phyloP scores from a whole-genome alignment of 2,113 vertebrate species.

The Falcunculus frontatus region DNA sequence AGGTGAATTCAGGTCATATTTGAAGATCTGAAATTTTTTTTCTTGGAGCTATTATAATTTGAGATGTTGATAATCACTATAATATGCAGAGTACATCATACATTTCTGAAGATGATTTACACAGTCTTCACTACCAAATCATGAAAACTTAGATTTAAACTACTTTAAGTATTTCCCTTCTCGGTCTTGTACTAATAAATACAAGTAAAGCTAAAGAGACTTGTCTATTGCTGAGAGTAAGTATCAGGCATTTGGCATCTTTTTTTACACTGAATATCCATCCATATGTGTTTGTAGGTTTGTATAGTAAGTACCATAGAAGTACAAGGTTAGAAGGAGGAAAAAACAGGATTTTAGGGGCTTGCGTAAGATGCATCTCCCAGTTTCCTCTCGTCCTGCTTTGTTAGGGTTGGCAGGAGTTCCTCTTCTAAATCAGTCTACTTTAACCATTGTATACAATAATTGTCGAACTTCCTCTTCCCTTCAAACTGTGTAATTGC shows the following conservation, averaged over 20 bases:
- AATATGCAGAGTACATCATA: neutral
- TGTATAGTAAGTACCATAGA: neutral
- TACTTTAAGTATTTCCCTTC: neutral
- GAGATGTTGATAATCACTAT: neutral
- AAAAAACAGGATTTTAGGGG: neutral
- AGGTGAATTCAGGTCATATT: neutral
- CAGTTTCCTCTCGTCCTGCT: neutral
- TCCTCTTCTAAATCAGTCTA: neutral
- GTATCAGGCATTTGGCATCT: neutral
- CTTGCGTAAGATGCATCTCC: neutral
- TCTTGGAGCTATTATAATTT: neutral
- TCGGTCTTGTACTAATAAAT: neutral
- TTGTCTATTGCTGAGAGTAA: neutral
- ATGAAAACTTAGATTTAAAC: neutral
- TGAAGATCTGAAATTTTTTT: neutral
- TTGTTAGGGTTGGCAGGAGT: conserved; percentile 5
- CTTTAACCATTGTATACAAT: conserved; percentile 8
- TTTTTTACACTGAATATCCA: neutral
- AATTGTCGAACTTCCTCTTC: neutral
- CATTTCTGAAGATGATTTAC: neutral
- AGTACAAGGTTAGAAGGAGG: neutral
- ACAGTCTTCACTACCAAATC: neutral
- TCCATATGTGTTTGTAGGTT: neutral
- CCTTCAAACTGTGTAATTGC: neutral
- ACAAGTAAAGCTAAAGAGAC: neutral